Evolutionary conservation across 1,140 invertebrate genomes (phyloP).

Genomic region (Hycleus phaleratus): DNA sequence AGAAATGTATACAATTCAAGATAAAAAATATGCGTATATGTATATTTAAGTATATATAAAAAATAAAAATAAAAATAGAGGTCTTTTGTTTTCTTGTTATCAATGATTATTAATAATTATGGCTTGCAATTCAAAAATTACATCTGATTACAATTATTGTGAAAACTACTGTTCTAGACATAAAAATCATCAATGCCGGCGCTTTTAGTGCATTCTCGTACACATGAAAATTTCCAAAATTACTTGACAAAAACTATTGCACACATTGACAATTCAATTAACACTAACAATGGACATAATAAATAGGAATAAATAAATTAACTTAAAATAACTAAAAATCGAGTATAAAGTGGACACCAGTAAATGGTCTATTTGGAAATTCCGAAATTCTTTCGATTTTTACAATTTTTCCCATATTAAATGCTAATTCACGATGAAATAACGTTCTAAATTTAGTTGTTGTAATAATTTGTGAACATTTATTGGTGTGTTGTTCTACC

Average conservation of each 20-base stretch:
- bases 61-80: no score
- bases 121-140: conserved; percentile 29
- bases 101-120: conserved; percentile 23
- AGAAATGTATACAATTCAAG: background rate
- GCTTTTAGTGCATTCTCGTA: conserved; percentile 14
- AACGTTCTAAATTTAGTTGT: no score
- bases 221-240: background rate
- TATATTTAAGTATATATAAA: background rate
- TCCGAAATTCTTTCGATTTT: no score
- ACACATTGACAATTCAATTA: background rate
- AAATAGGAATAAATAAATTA: no score
- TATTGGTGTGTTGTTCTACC: no score
- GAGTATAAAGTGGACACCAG: no score
- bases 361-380: no score
- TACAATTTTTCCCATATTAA: no score
- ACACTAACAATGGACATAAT: background rate
- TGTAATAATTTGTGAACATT: no score
- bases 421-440: no score
- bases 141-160: conserved; percentile 28
- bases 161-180: conserved; percentile 29
- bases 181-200: conserved; percentile 21
- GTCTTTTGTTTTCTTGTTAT: background rate
- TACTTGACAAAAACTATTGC: background rate
- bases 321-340: no score
- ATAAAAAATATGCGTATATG: background rate